phyloP scores from a whole-genome alignment of 2,797 vertebrate species.

The Tapera naevia region DNA sequence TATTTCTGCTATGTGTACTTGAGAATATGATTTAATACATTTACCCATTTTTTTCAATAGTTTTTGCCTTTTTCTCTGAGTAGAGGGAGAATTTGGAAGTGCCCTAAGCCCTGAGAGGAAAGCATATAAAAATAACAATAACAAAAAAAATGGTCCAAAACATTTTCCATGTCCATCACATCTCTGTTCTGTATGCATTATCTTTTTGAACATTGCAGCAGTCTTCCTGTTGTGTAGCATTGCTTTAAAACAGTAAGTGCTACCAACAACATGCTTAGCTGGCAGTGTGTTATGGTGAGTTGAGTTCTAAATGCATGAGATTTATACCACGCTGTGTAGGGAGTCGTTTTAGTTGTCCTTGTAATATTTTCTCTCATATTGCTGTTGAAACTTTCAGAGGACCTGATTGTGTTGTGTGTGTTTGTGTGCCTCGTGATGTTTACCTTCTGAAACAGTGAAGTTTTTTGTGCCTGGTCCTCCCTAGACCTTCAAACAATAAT shows the following conservation, averaged over 20 bases:
- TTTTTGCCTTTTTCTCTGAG: neutral
- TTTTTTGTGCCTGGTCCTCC: neutral
- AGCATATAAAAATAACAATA: neutral
- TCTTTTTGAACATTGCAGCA: neutral
- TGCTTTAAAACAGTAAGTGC: neutral
- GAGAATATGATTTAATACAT: neutral
- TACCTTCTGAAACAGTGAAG: neutral
- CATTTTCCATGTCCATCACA: neutral
- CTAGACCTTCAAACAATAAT: neutral
- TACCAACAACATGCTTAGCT: neutral
- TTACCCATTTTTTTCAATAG: neutral
- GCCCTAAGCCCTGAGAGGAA: neutral
- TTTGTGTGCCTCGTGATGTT: neutral
- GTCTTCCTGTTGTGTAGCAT: neutral
- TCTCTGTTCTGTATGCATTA: neutral
- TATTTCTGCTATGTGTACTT: neutral
- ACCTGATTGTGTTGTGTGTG: neutral
- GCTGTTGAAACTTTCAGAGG: neutral
- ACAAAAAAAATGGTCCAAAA: neutral
- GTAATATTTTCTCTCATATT: neutral
- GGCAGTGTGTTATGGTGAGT: neutral
- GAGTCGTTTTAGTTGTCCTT: neutral
- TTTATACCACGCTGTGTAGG: neutral
- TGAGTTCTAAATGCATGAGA: neutral
- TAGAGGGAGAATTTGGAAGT: neutral